Evolutionary conservation across 2,888 invertebrate species (phyloP), one percentile per base, ranked within the genome.

Genomic region (Hydrotaea diabolus): DNA sequence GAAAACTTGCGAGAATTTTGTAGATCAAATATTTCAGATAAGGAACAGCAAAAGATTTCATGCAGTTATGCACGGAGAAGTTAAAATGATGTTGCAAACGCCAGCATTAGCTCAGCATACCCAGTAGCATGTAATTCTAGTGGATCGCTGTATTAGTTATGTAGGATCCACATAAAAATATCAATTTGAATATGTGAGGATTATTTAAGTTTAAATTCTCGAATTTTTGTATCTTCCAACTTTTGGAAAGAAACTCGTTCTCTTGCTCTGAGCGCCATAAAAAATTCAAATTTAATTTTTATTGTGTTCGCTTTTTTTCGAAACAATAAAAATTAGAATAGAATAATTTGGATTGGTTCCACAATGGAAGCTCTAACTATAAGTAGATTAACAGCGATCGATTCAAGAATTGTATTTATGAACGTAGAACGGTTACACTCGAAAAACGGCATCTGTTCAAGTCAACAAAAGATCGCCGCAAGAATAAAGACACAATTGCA

Each of bases 171-270:
- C 49, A 49, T n/a, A 49, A n/a, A 49, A 1, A 49, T 49, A 49
- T 21, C 55, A 2, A 71, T 71, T 53, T 53, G 39, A 71, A 53
- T 53, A 71, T 15, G n/a, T 59, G 74, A 74, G 59, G 59, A 74
- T 74, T 59, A 74, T 74, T 31, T 17, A 4, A 71, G 21, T 71
- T 71, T 59, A 57, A 74, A 43, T 74, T 43, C 39, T 43, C 31
- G 2, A 43, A 43, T 19, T 31, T 39, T 9, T 74, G 4, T 66
- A 21, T 46, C 26, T 46, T 26, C 39, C 62, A 23, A 21, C 74
- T 43, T 46, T 26, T n/a, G 49, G 43, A 46, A 59, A 46, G 2
- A 62, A 59, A 74, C 74, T 26, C 21, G 74, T 74, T 73, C 53
- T 64, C 62, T 31, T 1, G n/a, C 13, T 46, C 11, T 21, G 5